Conservation (phyloP, 2,797 vertebrate species). For the Chaetodon trifasciatus region DNA sequence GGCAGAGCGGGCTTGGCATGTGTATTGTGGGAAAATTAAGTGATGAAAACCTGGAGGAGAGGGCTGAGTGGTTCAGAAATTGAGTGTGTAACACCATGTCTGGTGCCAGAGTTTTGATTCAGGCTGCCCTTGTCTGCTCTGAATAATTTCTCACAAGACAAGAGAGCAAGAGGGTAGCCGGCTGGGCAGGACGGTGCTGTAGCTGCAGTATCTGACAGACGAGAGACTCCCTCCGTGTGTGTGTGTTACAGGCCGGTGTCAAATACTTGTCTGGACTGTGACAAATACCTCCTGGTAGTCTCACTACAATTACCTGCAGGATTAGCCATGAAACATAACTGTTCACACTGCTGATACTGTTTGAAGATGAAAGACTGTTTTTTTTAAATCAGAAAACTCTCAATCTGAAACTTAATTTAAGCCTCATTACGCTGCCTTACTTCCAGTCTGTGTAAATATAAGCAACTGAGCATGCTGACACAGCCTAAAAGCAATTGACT, state of each 20-base stretch:
- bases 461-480: constrained; percentile 35
- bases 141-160: constrained; percentile 72
- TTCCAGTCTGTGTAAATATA: constrained; percentile 11
- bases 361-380: constrained; percentile 64
- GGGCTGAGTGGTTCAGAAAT: constrained; percentile 49
- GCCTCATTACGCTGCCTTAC: constrained; percentile 14
- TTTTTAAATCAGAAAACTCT: constrained; percentile 31
- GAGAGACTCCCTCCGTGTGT: constrained; percentile 61
- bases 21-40: constrained; percentile 75
- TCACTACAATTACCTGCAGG: constrained; percentile 72
- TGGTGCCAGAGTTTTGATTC: constrained; percentile 63
- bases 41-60: constrained; percentile 66
- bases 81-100: constrained; percentile 46
- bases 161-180: constrained; percentile 66
- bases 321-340: constrained; percentile 69
- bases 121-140: constrained; percentile 60
- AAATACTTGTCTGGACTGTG: constrained; percentile 85
- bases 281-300: constrained; percentile 81
- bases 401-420: constrained; percentile 39
- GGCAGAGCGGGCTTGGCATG: constrained; percentile 68
- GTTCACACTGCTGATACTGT: constrained; percentile 58
- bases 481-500: constrained; percentile 33
- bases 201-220: constrained; percentile 79
- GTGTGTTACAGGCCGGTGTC: constrained; percentile 79
- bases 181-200: constrained; percentile 64